phyloP scores from a whole-genome alignment of 2,888 invertebrate genomes.

The Hydrotaea cyrtoneurina region DNA sequence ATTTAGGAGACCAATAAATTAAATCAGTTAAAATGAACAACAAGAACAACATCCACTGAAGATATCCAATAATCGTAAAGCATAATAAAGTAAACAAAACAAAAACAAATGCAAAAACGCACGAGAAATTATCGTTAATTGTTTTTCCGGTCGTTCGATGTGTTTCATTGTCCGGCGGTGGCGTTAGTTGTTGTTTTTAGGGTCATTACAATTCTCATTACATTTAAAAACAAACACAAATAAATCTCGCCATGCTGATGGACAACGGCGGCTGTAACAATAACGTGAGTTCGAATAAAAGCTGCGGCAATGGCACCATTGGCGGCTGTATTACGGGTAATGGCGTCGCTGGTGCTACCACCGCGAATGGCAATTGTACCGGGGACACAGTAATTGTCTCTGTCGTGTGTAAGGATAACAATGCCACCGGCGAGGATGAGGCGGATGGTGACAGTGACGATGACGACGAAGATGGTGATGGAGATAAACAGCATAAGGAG shows the following conservation, averaged over 20 bases:
- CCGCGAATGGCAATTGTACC: slow-evolving; percentile 52
- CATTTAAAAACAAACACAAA: slow-evolving; percentile 5
- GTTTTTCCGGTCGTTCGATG: background rate
- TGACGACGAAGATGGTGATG: slow-evolving; percentile 64
- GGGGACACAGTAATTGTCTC: slow-evolving; percentile 54
- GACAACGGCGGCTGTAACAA: slow-evolving; percentile 65
- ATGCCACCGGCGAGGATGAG: slow-evolving; percentile 48
- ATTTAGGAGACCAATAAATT: background rate
- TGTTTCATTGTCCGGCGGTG: background rate
- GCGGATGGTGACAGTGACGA: slow-evolving; percentile 63
- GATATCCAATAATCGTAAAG: background rate
- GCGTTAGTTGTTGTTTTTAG: background rate
- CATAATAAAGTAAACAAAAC: background rate
- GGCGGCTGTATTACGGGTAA: slow-evolving; percentile 59
- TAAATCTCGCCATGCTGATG: slow-evolving; percentile 70
- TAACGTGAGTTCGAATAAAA: background rate
- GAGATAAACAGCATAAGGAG: slow-evolving; percentile 62
- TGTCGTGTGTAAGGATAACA: slow-evolving; percentile 33
- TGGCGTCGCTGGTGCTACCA: slow-evolving; percentile 59
- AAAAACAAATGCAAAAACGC: background rate
- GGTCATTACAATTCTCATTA: slow-evolving; percentile 9
- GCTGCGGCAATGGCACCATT: background rate
- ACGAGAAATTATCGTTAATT: slow-evolving; percentile 5
- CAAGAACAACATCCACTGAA: background rate
- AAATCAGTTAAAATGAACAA: slow-evolving; percentile 5